Percentiles rank a stretch among this genome's conserved stretches.
Conservation (phyloP, 2,113 vertebrate species). For the Opisthocomus hoazin region DNA sequence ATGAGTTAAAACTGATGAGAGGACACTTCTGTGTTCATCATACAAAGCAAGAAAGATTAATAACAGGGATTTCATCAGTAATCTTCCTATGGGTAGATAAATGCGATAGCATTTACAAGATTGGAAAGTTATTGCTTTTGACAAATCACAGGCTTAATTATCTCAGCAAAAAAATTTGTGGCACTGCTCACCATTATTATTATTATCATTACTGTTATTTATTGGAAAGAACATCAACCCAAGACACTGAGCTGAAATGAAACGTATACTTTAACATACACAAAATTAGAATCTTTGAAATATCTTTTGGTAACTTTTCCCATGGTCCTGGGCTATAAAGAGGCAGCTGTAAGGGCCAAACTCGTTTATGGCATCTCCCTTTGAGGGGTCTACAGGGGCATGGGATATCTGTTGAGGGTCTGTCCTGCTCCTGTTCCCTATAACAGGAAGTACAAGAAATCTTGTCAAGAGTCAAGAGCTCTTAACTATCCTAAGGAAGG, state of each 20-base stretch:
- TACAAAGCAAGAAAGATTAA: neutral
- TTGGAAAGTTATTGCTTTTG: neutral
- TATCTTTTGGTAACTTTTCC: neutral
- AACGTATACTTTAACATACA: neutral
- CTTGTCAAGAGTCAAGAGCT: neutral
- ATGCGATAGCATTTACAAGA: neutral
- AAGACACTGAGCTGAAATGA: neutral
- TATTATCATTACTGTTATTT: neutral
- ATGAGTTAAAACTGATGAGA: neutral
- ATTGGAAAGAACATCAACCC: neutral
- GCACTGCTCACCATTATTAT: neutral
- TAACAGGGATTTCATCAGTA: neutral
- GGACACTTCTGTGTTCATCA: neutral
- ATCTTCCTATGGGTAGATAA: neutral
- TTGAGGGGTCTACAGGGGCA: neutral
- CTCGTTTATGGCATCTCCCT: neutral
- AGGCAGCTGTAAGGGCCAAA: accelerated
- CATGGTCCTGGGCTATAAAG: accelerated
- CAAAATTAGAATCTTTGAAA: neutral
- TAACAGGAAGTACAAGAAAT: neutral
- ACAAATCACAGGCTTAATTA: neutral
- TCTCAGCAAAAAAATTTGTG: neutral
- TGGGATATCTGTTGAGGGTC: neutral
- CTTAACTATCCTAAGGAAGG: neutral
- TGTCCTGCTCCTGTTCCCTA: neutral